phyloP scores from a whole-genome alignment of 2,797 vertebrate genomes.

The Muscicapa comitata region DNA sequence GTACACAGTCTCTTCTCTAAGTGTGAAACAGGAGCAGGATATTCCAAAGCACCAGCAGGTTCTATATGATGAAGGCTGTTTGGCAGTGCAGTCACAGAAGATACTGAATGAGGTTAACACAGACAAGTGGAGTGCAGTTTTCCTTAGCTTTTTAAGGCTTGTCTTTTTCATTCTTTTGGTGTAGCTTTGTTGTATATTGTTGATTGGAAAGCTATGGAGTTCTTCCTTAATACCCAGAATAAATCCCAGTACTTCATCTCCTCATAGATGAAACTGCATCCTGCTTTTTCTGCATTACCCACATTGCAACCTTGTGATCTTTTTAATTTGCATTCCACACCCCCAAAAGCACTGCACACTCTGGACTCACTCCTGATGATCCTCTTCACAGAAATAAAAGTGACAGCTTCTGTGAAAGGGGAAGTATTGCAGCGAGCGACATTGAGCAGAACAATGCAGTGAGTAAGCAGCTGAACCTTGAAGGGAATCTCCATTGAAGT shows the following conservation, averaged over 20 bases:
- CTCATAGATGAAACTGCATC: not conserved
- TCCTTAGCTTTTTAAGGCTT: not conserved
- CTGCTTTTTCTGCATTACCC: not conserved
- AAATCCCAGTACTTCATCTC: not conserved
- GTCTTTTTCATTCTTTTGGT: not conserved
- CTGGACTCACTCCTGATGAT: constrained; percentile 42
- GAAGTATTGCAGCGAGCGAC: not conserved
- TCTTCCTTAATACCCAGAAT: not conserved
- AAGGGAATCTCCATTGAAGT: constrained; percentile 65
- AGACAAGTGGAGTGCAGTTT: not conserved
- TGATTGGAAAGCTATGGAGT: not conserved
- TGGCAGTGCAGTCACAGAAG: not conserved
- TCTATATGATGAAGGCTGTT: not conserved
- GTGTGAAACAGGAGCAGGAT: not conserved
- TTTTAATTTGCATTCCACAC: constrained; percentile 33
- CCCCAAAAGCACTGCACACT: not conserved
- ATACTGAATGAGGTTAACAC: not conserved
- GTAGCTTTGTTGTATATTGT: not conserved
- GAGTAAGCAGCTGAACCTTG: constrained; percentile 56
- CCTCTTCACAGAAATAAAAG: constrained; percentile 64
- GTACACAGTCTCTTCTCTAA: not conserved
- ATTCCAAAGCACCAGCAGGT: not conserved
- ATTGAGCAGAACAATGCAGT: constrained; percentile 48
- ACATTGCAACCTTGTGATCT: not conserved
- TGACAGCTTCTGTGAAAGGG: constrained; percentile 50